These are phyloP conservation scores for Aradophagus sp. DNA, from an alignment of 1,140 invertebrate species.

Conservation along the genomic window DNA sequence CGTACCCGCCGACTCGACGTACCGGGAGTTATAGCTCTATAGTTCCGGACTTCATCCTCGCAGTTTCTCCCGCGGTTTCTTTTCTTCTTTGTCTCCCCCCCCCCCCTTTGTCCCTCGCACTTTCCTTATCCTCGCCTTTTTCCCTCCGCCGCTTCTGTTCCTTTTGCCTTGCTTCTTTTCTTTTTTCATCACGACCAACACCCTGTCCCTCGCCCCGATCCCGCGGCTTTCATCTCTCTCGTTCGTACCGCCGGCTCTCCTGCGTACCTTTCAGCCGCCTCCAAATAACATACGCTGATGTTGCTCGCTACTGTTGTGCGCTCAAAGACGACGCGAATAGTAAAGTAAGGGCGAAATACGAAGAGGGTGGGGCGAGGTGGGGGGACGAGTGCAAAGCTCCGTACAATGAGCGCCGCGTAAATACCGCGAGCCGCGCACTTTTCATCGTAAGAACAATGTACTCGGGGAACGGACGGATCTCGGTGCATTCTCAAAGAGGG, in stretches of 20 bases:
- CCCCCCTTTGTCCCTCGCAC: constrained; percentile 11
- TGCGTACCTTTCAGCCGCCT: constrained; percentile 32
- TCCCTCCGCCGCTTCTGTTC: constrained; percentile 10
- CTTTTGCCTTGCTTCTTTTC: constrained; percentile 18
- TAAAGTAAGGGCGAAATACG: constrained; percentile 31
- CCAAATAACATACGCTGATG: constrained; percentile 44
- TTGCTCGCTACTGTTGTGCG: constrained; percentile 37
- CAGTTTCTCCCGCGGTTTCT: constrained; percentile 43
- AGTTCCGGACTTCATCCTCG: constrained; percentile 48
- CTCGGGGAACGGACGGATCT: constrained; percentile 29
- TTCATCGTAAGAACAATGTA: constrained; percentile 50
- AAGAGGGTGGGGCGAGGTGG: constrained; percentile 17
- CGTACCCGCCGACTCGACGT: constrained; percentile 25
- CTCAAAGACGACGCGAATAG: constrained; percentile 28
- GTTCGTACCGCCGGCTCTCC: too few relatives aligned
- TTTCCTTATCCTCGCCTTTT: constrained; percentile 21
- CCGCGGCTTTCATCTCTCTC: too few relatives aligned
- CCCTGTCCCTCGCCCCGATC: too few relatives aligned
- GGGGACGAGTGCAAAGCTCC: constrained; percentile 17
- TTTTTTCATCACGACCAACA: constrained; percentile 31
- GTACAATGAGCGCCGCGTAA: constrained; percentile 29
- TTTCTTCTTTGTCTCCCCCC: constrained; percentile 31
- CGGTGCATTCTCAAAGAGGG: constrained; percentile 18
- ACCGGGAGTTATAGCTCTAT: constrained; percentile 46
- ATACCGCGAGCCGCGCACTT: constrained; percentile 43